Base-by-base conservation (phyloP, 92 coral and sea anemone genomes). In the Umimayanthus kanabou region DNA sequence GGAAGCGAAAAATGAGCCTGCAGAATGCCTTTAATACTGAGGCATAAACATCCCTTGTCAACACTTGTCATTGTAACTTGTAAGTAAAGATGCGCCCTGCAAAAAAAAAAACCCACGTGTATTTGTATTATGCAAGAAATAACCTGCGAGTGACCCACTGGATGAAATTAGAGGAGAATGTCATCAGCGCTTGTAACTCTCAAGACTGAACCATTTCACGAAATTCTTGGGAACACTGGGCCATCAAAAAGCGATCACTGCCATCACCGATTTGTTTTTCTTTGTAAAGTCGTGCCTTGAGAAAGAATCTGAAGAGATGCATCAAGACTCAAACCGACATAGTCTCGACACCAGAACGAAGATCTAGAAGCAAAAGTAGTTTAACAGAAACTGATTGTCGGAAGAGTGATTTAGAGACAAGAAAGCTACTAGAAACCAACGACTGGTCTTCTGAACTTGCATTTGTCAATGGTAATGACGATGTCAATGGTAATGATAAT, bases 241-340 rank as follows among this genome's bases (percentile, higher is more conserved):
- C 73, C 7, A 22, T 33, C 28, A 67, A 64, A 67, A 67, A 67
- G 11, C 39, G 39, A 71, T 71, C 76, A 71, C 33, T 71, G 39
- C 39, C 76, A 18, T 28, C 39, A 8, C 39, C 18, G 33, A 26
- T 71, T 2, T 71, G 18, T 30, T n/a, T 26, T n/a, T 71, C 13
- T 71, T 71, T 71, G 76, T 25, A 71, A 28, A 71, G 76, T 25
- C 5, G 39, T 28, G 39, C 26, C 76, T 67, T 67, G 30, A 22
- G 73, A 67, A 67, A 71, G 33, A 4, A 71, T 71, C 76, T 71
- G 76, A 71, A 71, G 76, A 26, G 37, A 71, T 28, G 76, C 76
- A 71, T 71, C 39, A 71, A 26, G 76, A 71, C 18, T 71, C 76
- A 71, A 71, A 67, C n/a, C n/a, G n/a, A n/a, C 73, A 4, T 67